Evolutionary conservation across 2,113 vertebrate species (phyloP).

Genomic region (Pogona vitticeps): DNA sequence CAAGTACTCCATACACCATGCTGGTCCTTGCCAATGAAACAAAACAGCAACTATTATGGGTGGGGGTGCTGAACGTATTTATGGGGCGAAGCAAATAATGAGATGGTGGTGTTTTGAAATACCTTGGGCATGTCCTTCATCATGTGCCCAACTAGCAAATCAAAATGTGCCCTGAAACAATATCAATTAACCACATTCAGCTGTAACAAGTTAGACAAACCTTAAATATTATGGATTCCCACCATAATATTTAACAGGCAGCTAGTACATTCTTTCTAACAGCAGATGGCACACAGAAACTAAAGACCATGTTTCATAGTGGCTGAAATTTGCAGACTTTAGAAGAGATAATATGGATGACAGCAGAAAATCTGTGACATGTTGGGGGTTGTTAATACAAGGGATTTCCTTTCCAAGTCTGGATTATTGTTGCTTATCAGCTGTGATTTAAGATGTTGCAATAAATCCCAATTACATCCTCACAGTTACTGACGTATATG

Average conservation of each 20-base stretch:
- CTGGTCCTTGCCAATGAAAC: too few relatives aligned
- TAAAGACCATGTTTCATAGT: slow-evolving; percentile 8
- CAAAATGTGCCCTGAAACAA: too few relatives aligned
- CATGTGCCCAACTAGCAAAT: too few relatives aligned
- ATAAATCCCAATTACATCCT: slow-evolving; percentile 2
- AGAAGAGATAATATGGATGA: not conserved
- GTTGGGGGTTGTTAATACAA: accelerated
- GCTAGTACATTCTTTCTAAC: not conserved
- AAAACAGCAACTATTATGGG: too few relatives aligned
- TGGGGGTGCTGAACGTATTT: too few relatives aligned
- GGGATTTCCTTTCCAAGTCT: not conserved
- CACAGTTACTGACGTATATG: not conserved
- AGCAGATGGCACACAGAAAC: slow-evolving; percentile 60
- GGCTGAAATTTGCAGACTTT: not conserved
- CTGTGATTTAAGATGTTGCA: not conserved
- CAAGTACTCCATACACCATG: too few relatives aligned
- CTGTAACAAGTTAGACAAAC: too few relatives aligned
- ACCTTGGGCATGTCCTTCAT: too few relatives aligned
- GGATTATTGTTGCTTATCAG: slow-evolving; percentile 1
- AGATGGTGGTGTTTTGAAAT: too few relatives aligned
- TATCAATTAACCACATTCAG: too few relatives aligned
- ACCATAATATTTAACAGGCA: not conserved
- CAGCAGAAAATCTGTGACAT: not conserved
- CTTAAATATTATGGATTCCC: too few relatives aligned
- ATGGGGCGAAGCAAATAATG: too few relatives aligned